Evolutionary conservation across 2,888 invertebrate species (phyloP), one percentile per base, ranked within the genome.

Genomic region (Lithophane socia): DNA sequence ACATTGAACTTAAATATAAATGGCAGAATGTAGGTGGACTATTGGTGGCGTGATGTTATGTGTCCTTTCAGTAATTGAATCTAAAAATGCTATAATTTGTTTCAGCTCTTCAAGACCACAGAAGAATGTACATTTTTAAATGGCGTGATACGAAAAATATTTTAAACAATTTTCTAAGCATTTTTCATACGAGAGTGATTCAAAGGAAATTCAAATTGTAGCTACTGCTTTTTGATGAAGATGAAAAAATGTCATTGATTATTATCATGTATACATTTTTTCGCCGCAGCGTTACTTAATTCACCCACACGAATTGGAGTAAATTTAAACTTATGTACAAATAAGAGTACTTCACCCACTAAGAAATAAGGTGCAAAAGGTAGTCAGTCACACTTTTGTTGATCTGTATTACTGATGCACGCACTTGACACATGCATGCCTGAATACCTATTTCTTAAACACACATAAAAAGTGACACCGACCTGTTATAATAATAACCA

Each of bases 111-210:
- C 37, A 80, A 78, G 12, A 84, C 54, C 61, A 75, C 65, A 56
- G 80, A 86, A 64, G 75, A 75, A 76, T 66, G 74, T 47, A 73
- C 86, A 77, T 87, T 88, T 75, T 12, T 86, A 54, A 80, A 82
- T 71, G 65, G 75, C 37, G 80, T 69, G 5, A 24, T 75, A 66
- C 77, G 64, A 71, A 82, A 72, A 82, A 44, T 84, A 56, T 86
- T 82, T 74, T 72, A 79, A 83, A 29, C 0, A 47, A 24, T 21
- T 42, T 58, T 49, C 3, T 76, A 73, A 79, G 29, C 3, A 47
- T 12, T 16, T 65, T 65, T 42, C 47, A 16, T 61, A 61, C 9
- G 29, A 63, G 9, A 75, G 1, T n/a, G 3, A 18, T 47, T n/a
- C 18, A 65, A 74, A 56, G n/a, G 42, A 56, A n/a, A 52, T 47